Evolutionary conservation across 2,797 vertebrate genomes (phyloP), one percentile per base, ranked within the genome.

Genomic region (Cirrhinus mrigala): DNA sequence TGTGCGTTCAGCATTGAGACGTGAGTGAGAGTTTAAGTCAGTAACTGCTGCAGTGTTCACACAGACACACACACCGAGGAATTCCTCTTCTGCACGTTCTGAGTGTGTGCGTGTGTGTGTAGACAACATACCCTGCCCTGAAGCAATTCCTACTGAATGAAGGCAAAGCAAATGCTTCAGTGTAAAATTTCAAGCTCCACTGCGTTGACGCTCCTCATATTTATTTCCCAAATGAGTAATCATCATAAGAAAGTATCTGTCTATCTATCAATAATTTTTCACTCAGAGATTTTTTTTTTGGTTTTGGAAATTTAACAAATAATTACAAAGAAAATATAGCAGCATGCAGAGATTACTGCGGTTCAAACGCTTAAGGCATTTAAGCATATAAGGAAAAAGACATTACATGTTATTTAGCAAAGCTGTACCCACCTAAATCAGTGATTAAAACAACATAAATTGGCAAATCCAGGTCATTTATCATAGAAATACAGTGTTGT

Each of bases 1-100:
- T 75, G 24, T 81, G 24, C 29, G 24, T 56, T 81, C 54, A 71
- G 85, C 74, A 83, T 22, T 82, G 85, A 79, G 74, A 78, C 52
- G 52, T 82, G 85, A 86, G 73, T 50, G 85, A 86, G 81, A 60
- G 74, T 82, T 86, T 86, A 50, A 86, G 54, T 79, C 29, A 46
- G 71, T 60, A 24, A 75, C 71, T 79, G 74, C 52, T 85, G 76
- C 85, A 78, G 74, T 80, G 64, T 70, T 24, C 70, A 74, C 58
- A 74, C 66, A 33, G 16, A 80, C 85, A 86, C 29, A 37, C 46
- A 81, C 64, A 81, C 46, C 12, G 70, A 40, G 29, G n/a, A 44
- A 81, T 80, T 24, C 76, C 70, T 85, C 64, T 56, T 69, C 37
- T n/a, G 20, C 54, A 60, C 22, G 0, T 52, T 58, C 33, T 48